Evolutionary conservation across 2,888 invertebrate species (phyloP), one percentile per base, ranked within the genome.

Genomic region (Alitta virens): DNA sequence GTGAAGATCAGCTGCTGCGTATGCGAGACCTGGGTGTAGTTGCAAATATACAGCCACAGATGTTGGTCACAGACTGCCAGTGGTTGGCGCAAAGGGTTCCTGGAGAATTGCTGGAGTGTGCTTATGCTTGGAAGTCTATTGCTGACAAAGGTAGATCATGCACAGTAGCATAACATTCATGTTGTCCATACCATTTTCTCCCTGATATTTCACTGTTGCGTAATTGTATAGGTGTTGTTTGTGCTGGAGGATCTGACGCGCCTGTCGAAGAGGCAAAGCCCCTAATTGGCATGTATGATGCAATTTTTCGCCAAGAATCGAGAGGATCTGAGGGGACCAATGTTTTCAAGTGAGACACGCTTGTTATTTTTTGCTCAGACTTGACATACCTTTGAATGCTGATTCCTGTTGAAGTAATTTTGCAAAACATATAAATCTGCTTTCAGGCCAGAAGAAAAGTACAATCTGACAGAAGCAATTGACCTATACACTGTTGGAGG

Each of bases 1-100:
- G 68, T 21, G 33, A 53, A 7, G 68, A 68, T 24, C 57, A 68
- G 23, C 38, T 70, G 2, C 21, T 56, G 25, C 51, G 65, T 27
- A 67, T 68, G 68, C 58, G 59, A 26, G 43, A 38, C 16, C 49
- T 18, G 0, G 67, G 67, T 18, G 64, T 67, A 18, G 53, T 70
- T 2, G 70, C 67, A 18, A 70, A 58, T 60, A 63, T 70, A 16
- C 70, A 70, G 60, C 70, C 70, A 14, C 68, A 67, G 64, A 68
- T 70, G 58, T 64, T 70, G 0, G 40, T 42, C 40, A 66, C 68
- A 1, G 70, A 70, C 42, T 60, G 62, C 52, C 42, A 55, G 18
- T 63, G 59, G 63, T 23, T 68, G 5, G 40, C 49, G n/a, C 26
- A 63, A 2, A 24, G 57, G n/a, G 46, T 70, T 12, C 70, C 68